Base-by-base conservation (phyloP, 92 coral and sea anemone genomes). In the Hydrozoanthus gracilis region DNA sequence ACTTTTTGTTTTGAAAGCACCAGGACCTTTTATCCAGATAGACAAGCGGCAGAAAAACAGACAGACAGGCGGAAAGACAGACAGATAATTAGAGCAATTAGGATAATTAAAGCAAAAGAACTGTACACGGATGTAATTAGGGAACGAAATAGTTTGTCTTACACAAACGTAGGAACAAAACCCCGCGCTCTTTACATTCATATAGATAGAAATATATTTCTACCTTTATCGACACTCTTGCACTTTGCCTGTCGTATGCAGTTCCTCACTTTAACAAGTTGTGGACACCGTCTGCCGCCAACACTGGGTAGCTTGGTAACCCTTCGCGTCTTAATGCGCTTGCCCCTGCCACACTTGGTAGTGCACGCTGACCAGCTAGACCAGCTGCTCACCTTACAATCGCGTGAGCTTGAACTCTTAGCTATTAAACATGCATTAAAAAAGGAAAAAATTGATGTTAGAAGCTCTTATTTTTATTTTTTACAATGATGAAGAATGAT, bases 351-450 rank as follows among this genome's bases (percentile, higher is more conserved):
- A 61, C 99, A 96, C 16, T 84, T 79, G 10, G 94, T 96, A 8
- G 87, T 85, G 74, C 99, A 96, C 54, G 75, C 73, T 51, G 88
- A 82, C 99, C 99, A 96, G 9, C 39, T 45, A 0, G 99, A 96
- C 99, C 99, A 96, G 14, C 83, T 61, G 11, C 98, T 85, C 16
- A 96, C 93, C 56, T 88, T 83, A 73, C 99, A 96, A 86, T 89
- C 61, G 17, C 74, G 70, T 55, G 86, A 83, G 79, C 70, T 9
- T 20, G 76, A 17, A 13, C 18, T 71, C 10, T 16, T 46, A 10
- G 13, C 27, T 69, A 8, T 62, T 4, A 5, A 14, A 20, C 39
- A 77, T 50, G 17, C 52, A 52, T 16, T 15, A 77, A 52, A 13
- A 27, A 77, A 10, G 12, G 10, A 13, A 8, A 27, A 4, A 50